A percentile compares a stretch with the other conserved stretches of the same genome.
These are phyloP conservation scores for Potorous gilbertii DNA, from an alignment of 2,797 vertebrate species.

Conservation along the genomic window DNA sequence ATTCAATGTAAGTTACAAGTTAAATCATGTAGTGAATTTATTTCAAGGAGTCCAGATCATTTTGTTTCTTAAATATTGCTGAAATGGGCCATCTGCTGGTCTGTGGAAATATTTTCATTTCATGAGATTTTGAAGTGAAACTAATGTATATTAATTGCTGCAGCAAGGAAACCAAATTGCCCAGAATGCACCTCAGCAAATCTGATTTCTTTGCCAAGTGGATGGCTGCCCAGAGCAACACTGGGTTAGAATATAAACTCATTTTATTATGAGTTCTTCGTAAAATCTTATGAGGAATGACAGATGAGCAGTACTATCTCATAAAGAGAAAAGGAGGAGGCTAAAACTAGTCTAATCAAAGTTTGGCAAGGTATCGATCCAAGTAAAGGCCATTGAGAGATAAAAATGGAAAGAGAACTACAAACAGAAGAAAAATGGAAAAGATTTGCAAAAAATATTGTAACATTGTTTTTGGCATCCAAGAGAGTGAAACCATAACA, in stretches of 20 bases:
- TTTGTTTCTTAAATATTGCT: constrained; percentile 15
- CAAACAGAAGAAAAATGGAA: not conserved
- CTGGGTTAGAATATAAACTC: not conserved
- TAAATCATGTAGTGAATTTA: constrained; percentile 51
- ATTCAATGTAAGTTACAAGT: constrained; percentile 52
- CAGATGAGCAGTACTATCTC: not conserved
- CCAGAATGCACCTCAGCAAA: not conserved
- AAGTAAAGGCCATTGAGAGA: not conserved
- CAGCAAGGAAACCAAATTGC: not conserved
- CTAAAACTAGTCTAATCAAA: not conserved
- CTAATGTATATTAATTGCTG: not conserved
- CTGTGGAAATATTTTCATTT: not conserved
- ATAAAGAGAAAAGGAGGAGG: not conserved
- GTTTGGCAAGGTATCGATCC: not conserved
- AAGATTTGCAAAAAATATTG: not conserved
- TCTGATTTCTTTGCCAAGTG: not conserved
- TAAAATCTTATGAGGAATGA: not conserved
- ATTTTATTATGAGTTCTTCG: not conserved
- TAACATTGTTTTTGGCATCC: not conserved
- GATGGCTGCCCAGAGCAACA: not conserved
- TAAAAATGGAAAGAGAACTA: not conserved
- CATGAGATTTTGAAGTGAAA: constrained; percentile 1
- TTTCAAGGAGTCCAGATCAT: constrained; percentile 37
- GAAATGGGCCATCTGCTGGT: constrained; percentile 20
- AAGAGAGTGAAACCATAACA: not conserved